Percentiles rank a stretch among this genome's conserved stretches.
phyloP scores from a whole-genome alignment of 2,113 vertebrate genomes.

The Callocephalon fimbriatum region DNA sequence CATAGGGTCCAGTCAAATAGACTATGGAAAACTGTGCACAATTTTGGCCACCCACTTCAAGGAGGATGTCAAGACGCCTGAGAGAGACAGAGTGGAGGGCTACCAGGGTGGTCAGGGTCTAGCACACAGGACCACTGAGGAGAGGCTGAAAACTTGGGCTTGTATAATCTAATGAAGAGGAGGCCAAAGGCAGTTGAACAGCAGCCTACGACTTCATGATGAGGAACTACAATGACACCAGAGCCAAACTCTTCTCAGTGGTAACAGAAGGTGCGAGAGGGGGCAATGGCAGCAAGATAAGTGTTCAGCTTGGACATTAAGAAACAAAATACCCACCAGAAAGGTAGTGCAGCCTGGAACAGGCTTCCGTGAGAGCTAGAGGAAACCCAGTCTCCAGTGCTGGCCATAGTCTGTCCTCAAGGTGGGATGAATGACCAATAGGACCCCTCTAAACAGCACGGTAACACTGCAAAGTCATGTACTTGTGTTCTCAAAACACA shows the following conservation, averaged over 20 bases:
- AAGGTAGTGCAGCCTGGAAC: background rate
- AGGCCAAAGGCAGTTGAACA: background rate
- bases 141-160: background rate
- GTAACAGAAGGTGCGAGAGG: background rate
- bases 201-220: background rate
- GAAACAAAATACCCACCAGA: background rate
- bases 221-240: background rate
- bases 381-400: background rate
- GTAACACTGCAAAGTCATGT: background rate
- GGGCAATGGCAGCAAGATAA: background rate
- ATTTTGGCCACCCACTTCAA: background rate
- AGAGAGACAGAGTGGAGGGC: background rate
- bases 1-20: background rate
- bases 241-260: background rate
- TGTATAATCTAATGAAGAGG: background rate
- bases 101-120: background rate
- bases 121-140: background rate
- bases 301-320: background rate
- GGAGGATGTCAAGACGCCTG: background rate
- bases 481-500: background rate
- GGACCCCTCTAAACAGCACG: background rate
- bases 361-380: background rate
- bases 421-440: background rate
- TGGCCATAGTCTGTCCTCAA: background rate
- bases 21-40: background rate